Evolutionary conservation across 2,113 vertebrate species (phyloP).

Genomic region (Dryoscopus gambensis): DNA sequence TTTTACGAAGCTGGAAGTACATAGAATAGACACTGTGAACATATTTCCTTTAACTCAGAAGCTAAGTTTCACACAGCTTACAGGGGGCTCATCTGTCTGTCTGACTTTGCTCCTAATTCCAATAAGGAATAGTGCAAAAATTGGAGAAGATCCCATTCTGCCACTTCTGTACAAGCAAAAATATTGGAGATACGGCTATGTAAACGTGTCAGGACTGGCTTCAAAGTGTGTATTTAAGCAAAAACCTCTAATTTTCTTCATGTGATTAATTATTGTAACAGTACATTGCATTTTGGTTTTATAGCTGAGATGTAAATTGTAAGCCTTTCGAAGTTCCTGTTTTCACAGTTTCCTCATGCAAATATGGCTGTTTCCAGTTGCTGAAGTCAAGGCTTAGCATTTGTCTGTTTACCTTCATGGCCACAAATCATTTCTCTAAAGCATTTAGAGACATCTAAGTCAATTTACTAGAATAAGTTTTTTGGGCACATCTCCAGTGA

Average conservation of each 20-base stretch:
- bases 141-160: neutral
- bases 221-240: neutral
- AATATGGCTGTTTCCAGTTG: neutral
- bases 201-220: neutral
- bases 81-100: fast-evolving
- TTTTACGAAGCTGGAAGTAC: neutral
- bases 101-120: neutral
- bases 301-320: neutral
- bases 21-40: neutral
- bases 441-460: neutral
- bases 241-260: neutral
- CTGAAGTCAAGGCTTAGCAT: neutral
- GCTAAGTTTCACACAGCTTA: neutral
- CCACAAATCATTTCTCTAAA: neutral
- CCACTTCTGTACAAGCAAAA: neutral
- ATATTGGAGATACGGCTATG: neutral
- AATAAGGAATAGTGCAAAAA: neutral
- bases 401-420: neutral
- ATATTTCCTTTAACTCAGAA: neutral
- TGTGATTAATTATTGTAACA: neutral
- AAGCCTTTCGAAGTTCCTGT: neutral
- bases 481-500: neutral
- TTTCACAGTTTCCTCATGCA: neutral
- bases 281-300: neutral
- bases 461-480: neutral